These are phyloP conservation scores for Petrosia ficiformis DNA, from an alignment of 37 sponge, comb jelly and placozoan species.

Conservation along the genomic window DNA sequence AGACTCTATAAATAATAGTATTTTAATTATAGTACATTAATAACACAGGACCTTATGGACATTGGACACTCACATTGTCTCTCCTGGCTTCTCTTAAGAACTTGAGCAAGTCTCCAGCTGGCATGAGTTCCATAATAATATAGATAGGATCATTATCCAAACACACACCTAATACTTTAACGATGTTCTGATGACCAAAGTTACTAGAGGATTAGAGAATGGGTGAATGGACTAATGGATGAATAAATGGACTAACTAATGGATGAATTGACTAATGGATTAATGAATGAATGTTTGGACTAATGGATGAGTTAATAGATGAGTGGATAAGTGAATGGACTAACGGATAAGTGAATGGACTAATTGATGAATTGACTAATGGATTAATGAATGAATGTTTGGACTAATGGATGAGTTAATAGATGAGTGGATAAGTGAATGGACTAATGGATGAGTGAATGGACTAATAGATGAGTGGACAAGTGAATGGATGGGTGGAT, in stretches of 20 bases:
- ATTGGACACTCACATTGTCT: conserved; percentile 41
- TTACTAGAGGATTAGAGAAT: conserved; percentile 25
- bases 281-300: background rate
- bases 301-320: background rate
- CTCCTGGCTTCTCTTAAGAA: conserved; percentile 71
- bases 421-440: background rate
- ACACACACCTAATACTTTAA: conserved; percentile 76
- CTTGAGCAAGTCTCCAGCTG: conserved; percentile 72
- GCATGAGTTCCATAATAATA: conserved; percentile 90
- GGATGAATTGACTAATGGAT: too few species aligned
- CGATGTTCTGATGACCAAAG: conserved; percentile 75
- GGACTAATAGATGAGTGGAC: too few species aligned
- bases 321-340: background rate
- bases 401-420: too few species aligned
- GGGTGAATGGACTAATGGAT: too few species aligned
- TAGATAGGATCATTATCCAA: conserved; percentile 76
- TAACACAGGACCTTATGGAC: background rate
- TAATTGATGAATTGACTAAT: background rate
- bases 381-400: background rate
- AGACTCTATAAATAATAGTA: too few species aligned
- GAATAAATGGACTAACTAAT: background rate
- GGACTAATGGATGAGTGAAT: background rate
- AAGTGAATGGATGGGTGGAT: background rate
- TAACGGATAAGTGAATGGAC: background rate
- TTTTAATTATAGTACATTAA: background rate